Evolutionary conservation across 2,113 vertebrate species (phyloP), one percentile per base, ranked within the genome.

Genomic region (Tachuris rubrigastra): DNA sequence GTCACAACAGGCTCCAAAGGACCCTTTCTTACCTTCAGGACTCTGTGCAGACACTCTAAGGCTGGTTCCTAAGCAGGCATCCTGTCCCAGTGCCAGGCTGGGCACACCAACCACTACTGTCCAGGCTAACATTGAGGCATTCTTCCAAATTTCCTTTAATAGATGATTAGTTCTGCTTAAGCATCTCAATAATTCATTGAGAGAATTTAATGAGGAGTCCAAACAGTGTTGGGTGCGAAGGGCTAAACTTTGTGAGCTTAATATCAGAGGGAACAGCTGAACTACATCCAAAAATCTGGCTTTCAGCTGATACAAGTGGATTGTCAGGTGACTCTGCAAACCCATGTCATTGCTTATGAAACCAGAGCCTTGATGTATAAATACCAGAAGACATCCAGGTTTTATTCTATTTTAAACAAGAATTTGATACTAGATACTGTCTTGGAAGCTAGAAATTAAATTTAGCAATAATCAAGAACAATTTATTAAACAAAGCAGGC

Each of bases 371-470:
- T 59, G 50, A 59, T 27, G 55, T 11, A 53, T 50, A 87, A 90
- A 92, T 4, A 90, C 50, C 84, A 91, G 52, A 42, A 60, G 80
- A 71, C 56, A 44, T 14, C 37, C 69, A 78, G 76, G 87, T 68
- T 94, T 94, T 90, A 41, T 63, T 94, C 89, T 92, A 83, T 88
- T 96, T 95, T 92, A 93, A 95, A 95, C 60, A 81, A 88, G 63
- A 71, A 62, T 92, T 74, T 86, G 46, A 93, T 27, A 91, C 8
- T 13, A 91, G 91, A 89, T 14, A 52, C 84, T 6, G 3, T 9
- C 69, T 89, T 37, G 44, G 75, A 92, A 92, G 50, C 14, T 42
- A 13, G 58, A 59, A 85, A 90, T 80, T 83, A 88, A 83, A 76
- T 37, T 76, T 60, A 91, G 89, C 27, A 68, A 78, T n/a, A 65